A percentile compares a stretch with the other conserved stretches of the same genome.
Conservation (phyloP, 1,140 invertebrate species). For the Anadara kagoshimensis region DNA sequence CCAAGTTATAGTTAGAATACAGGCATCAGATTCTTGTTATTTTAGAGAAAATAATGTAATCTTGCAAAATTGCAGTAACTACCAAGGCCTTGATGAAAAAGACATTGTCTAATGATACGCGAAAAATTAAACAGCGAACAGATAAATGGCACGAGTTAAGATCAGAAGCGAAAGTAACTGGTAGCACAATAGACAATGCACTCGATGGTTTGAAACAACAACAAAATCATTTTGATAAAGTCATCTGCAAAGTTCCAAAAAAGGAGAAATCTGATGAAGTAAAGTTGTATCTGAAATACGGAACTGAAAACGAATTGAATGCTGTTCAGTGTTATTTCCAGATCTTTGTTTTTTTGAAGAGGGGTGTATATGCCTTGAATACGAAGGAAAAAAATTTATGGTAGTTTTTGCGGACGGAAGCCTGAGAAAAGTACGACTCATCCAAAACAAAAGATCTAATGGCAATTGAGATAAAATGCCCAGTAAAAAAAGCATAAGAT, state of each 20-base stretch:
- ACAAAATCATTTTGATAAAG: constrained; percentile 38
- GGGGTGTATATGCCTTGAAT: constrained; percentile 23
- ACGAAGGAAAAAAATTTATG: constrained; percentile 13
- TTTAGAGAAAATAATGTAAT: too few relatives aligned
- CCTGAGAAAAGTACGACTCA: constrained; percentile 7
- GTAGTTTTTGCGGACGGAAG: constrained; percentile 41
- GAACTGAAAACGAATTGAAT: constrained; percentile 31
- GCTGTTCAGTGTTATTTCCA: constrained; percentile 26
- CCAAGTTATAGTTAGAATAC: too few relatives aligned
- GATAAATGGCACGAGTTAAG: constrained; percentile 27
- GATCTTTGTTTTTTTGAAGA: constrained; percentile 38
- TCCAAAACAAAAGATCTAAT: constrained; percentile 1
- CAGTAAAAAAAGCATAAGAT: constrained; percentile 14
- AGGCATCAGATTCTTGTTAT: too few relatives aligned
- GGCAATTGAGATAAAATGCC: constrained; percentile 36
- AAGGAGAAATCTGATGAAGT: constrained; percentile 10
- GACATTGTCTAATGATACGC: too few relatives aligned
- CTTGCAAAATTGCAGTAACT: too few relatives aligned
- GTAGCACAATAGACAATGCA: constrained; percentile 29
- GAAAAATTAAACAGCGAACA: constrained; percentile 37
- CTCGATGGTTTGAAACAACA: constrained; percentile 20
- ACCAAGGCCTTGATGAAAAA: too few relatives aligned
- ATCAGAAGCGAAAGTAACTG: constrained; percentile 27
- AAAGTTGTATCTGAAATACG: constrained; percentile 31
- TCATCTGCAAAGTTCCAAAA: constrained; percentile 11